phyloP scores from a whole-genome alignment of 2,797 vertebrate genomes.

The Parotocinclus haroldoi region DNA sequence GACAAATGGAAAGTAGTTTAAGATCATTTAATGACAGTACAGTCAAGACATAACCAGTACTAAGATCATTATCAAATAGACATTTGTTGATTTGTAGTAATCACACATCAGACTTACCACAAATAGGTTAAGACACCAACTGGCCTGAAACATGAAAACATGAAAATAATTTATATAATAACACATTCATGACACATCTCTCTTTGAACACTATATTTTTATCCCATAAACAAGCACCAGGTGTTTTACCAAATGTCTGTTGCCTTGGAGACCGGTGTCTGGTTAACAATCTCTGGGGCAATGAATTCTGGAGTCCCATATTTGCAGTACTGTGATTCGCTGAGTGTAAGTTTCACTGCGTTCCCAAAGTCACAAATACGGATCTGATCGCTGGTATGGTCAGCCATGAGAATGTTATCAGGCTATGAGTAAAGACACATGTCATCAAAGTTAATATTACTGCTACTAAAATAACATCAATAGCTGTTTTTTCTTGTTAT shows the following conservation, averaged over 20 bases:
- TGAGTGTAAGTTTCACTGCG: slow-evolving; percentile 74
- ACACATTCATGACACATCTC: slow-evolving; percentile 19
- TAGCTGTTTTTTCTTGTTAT: no score
- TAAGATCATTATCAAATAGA: neutral
- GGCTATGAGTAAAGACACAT: slow-evolving; percentile 69
- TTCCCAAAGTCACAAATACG: slow-evolving; percentile 95
- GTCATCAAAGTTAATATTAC: neutral
- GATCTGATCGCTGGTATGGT: slow-evolving; percentile 82
- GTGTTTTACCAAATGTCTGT: slow-evolving; percentile 87
- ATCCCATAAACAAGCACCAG: slow-evolving; percentile 23
- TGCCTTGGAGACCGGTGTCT: slow-evolving; percentile 88
- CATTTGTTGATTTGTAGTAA: neutral
- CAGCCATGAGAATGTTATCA: slow-evolving; percentile 92
- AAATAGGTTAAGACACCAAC: slow-evolving; percentile 90
- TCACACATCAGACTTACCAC: slow-evolving; percentile 74
- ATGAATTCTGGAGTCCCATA: slow-evolving; percentile 96
- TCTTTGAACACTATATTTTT: slow-evolving; percentile 22
- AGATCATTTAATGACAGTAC: neutral
- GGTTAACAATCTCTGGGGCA: slow-evolving; percentile 93
- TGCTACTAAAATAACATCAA: no score
- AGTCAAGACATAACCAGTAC: neutral
- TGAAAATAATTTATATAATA: slow-evolving; percentile 30
- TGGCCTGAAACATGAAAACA: slow-evolving; percentile 74
- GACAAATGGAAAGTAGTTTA: slow-evolving; percentile 1
- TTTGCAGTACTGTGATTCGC: slow-evolving; percentile 90